Base-by-base conservation (phyloP, 2,888 invertebrate genomes). In the Dasysyrphus tricinctus region DNA sequence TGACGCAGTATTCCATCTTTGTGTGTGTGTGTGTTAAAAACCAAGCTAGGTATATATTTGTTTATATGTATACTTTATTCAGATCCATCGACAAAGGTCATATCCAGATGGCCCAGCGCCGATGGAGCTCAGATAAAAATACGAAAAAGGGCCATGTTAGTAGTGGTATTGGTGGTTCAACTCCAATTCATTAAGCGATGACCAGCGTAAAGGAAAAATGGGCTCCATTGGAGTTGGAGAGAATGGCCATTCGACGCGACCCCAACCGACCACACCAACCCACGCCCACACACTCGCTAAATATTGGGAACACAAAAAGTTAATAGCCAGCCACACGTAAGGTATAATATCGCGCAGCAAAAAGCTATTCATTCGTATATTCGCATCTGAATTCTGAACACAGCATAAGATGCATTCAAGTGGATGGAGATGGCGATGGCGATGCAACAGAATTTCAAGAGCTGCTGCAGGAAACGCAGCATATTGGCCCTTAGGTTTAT, bases 151-250 rank as follows among this genome's bases (percentile, higher is more conserved):
- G 56, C 42, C 54, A 16, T 12, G 8, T 6, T 19, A 0, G 24
- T 3, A 16, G 51, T 78, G 69, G 76, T 77, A 67, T 73, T 54
- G 80, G 67, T 75, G 84, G 75, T 85, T 56, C 19, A 80, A 77
- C 67, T 77, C 49, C 77, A 77, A 81, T 81, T 80, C 85, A 85
- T 85, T 85, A 77, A 73, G 73, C 85, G 77, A 67, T 80, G 85
- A 77, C 80, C 85, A 73, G 61, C 63, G 78, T 29, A 34, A 72
- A 19, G 80, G 65, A 56, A 70, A 72, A 59, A 73, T n/a, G n/a
- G 19, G 70, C 32, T 65, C 16, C 44, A 16, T 56, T 72, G n/a
- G 70, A 24, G 61, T 44, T 29, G 12, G 34, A 19, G 32, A 32
- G 34, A 65, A 19, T 34, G 34, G 34, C 49, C 19, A 16, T 34